Evolutionary conservation across 2,888 invertebrate species (phyloP).

Genomic region (Polydrusus tereticollis): DNA sequence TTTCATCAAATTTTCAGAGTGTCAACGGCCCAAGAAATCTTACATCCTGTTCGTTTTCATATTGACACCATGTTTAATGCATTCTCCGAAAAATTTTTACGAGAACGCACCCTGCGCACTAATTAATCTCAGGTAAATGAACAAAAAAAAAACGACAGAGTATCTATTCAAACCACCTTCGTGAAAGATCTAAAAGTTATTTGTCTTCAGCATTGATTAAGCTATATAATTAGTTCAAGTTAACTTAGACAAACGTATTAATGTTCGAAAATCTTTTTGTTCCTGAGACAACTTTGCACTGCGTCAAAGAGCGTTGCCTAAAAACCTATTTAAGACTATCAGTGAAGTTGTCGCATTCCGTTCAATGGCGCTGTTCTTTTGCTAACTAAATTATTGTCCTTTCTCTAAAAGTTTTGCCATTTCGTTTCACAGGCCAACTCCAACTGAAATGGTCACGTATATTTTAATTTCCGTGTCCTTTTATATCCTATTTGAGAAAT

Average conservation of each 20-base stretch:
- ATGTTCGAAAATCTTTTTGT: conserved; percentile 34
- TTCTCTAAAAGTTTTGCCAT: conserved; percentile 63
- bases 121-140: too few relatives aligned
- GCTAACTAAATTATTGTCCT: conserved; percentile 64
- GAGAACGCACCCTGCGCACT: too few relatives aligned
- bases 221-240: conserved; percentile 13
- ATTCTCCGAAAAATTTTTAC: too few relatives aligned
- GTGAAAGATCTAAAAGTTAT: too few relatives aligned
- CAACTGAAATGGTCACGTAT: conserved; percentile 59
- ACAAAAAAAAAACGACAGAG: too few relatives aligned
- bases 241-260: conserved; percentile 21
- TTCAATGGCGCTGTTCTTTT: conserved; percentile 57
- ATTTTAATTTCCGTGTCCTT: conserved; percentile 61
- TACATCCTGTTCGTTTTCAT: too few relatives aligned
- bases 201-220: too few relatives aligned
- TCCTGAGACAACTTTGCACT: conserved; percentile 37
- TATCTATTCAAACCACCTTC: too few relatives aligned
- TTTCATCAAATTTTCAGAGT: too few relatives aligned
- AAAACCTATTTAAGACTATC: conserved; percentile 56
- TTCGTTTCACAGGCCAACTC: conserved; percentile 53
- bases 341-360: conserved; percentile 59
- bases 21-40: too few relatives aligned
- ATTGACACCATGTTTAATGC: too few relatives aligned
- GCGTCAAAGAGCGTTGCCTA: conserved; percentile 49
- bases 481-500: conserved; percentile 40